Percentiles rank a stretch among this genome's conserved stretches.
phyloP scores from a whole-genome alignment of 1,140 invertebrate genomes.

The Conus betulinus region DNA sequence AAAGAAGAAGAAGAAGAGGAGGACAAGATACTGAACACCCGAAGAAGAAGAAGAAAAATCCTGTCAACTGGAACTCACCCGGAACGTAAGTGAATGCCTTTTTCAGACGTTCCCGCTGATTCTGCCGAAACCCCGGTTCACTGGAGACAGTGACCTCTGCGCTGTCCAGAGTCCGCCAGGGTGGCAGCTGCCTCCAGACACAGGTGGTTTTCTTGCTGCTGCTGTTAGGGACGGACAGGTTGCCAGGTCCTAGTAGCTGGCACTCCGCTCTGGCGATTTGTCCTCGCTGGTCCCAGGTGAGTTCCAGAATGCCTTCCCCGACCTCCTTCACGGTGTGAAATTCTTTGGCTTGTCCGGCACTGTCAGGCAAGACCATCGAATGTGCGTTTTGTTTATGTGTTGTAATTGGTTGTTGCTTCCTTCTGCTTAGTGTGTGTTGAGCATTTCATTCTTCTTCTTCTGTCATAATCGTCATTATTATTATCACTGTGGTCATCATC shows the following conservation, averaged over 20 bases:
- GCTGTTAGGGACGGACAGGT: not conserved
- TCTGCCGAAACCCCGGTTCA: not conserved
- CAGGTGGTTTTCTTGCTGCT: not conserved
- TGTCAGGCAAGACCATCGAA: not conserved
- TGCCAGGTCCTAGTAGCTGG: not conserved
- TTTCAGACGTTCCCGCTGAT: too few species aligned
- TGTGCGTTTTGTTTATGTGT: too few species aligned
- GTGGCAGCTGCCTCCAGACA: not conserved
- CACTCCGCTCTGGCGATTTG: not conserved
- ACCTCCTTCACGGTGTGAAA: not conserved
- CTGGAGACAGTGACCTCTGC: not conserved
- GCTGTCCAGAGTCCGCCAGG: not conserved
- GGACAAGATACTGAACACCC: too few species aligned
- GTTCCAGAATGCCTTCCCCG: not conserved
- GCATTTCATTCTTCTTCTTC: too few species aligned
- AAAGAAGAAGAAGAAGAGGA: too few species aligned
- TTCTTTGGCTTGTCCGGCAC: not conserved
- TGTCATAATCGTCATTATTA: conserved; percentile 19
- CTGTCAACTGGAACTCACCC: not conserved
- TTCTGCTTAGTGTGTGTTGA: too few species aligned
- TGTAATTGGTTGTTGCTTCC: too few species aligned
- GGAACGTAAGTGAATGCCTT: not conserved
- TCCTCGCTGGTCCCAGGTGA: not conserved
- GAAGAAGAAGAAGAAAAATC: too few species aligned
- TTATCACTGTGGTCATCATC: not conserved